Conservation (phyloP, 2,113 vertebrate species). For the Cyprinodon variegatus region DNA sequence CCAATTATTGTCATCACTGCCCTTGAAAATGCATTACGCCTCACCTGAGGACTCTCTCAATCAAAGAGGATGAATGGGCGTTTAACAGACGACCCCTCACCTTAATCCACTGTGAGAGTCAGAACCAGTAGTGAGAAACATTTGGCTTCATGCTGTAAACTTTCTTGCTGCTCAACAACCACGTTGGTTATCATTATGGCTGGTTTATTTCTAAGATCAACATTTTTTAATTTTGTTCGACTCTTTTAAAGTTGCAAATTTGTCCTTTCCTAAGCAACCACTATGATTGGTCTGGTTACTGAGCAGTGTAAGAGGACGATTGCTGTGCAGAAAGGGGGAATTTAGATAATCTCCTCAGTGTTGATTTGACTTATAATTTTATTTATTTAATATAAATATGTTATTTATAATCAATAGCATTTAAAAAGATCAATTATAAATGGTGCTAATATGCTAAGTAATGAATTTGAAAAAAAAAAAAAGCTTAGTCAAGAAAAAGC, state of each 20-base stretch:
- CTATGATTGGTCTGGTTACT: not conserved
- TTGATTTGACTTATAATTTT: not conserved
- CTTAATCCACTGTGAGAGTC: conserved; percentile 57
- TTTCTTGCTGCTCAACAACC: conserved; percentile 44
- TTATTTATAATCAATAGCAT: not conserved
- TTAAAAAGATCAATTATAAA: not conserved
- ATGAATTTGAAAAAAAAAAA: too few relatives aligned
- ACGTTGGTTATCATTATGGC: conserved; percentile 32
- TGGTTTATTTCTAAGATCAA: not conserved
- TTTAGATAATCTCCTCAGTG: not conserved
- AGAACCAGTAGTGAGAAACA: conserved; percentile 43
- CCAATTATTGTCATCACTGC: conserved; percentile 77
- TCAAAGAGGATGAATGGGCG: conserved; percentile 71
- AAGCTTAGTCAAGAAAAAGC: not conserved
- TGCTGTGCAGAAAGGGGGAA: not conserved
- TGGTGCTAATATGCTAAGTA: not conserved
- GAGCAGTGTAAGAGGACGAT: not conserved
- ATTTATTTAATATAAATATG: not conserved
- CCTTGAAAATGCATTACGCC: conserved; percentile 79
- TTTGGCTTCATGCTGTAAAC: conserved; percentile 24
- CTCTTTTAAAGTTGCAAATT: not conserved
- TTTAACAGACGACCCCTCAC: conserved; percentile 66
- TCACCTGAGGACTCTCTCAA: conserved; percentile 78
- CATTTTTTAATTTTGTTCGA: not conserved
- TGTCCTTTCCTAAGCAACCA: not conserved